Evolutionary conservation across 2,797 vertebrate species (phyloP).

Genomic region (Aeoliscus strigatus): DNA sequence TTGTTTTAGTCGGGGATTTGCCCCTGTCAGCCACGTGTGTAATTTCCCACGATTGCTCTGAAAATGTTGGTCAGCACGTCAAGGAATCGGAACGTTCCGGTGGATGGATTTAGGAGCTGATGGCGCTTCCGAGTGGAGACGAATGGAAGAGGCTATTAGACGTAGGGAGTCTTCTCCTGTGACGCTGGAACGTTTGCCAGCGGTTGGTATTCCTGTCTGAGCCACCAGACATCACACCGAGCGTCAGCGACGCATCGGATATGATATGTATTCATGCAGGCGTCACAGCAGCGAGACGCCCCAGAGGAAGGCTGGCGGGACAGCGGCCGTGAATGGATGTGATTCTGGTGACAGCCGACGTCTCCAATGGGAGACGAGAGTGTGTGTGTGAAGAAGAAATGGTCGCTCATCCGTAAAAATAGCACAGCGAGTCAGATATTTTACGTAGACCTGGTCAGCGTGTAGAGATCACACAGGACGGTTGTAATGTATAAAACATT

Average conservation of each 20-base stretch:
- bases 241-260: slow-evolving; percentile 18
- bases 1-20: slow-evolving; percentile 45
- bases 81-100: neutral
- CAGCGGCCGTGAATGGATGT: slow-evolving; percentile 28
- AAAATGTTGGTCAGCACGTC: too few relatives aligned
- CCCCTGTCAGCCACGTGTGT: slow-evolving; percentile 48
- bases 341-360: slow-evolving; percentile 35
- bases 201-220: slow-evolving; percentile 11
- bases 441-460: too few relatives aligned
- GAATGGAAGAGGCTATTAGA: slow-evolving; percentile 2
- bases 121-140: neutral
- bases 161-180: neutral
- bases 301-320: slow-evolving; percentile 31
- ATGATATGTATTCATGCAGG: slow-evolving; percentile 23
- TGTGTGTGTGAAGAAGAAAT: slow-evolving; percentile 7
- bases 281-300: slow-evolving; percentile 37
- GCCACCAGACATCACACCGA: slow-evolving; percentile 12
- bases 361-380: slow-evolving; percentile 27
- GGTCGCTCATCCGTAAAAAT: too few relatives aligned
- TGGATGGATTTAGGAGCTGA: neutral
- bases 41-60: slow-evolving; percentile 50
- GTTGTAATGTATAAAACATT: too few relatives aligned
- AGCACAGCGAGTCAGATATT: too few relatives aligned
- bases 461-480: too few relatives aligned
- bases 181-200: neutral